Base-by-base conservation (phyloP, 2,888 invertebrate genomes). In the Dicranocentrus wangi region DNA sequence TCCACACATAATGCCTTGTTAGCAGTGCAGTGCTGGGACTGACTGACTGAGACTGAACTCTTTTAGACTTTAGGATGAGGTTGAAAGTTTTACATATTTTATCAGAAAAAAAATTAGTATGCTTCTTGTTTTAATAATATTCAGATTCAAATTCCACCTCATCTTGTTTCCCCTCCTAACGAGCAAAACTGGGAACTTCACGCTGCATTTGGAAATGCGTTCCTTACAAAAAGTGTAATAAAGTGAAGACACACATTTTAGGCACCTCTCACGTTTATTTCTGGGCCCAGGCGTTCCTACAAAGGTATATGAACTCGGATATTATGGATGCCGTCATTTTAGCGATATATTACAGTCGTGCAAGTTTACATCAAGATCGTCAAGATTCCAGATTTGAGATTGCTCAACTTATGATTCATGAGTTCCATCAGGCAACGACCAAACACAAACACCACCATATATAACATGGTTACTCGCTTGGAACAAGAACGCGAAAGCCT, bases 51-150 rank as follows among this genome's bases (percentile, higher is more conserved):
- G n/a, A n/a, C n/a, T n/a, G n/a, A n/a, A n/a, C n/a, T n/a, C n/a
- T n/a, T n/a, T n/a, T n/a, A n/a, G n/a, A n/a, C n/a, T n/a, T n/a
- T n/a, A n/a, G 66, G 66, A 73, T 61, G 72, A 73, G 72, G 72
- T 63, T 73, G 53, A 63, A 73, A 73, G 39, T 61, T 32, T 43
- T 76, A 58, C 68, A 76, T 76, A 68, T 68, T 76, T 68, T 68
- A 76, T 58, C 21, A 66, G 47, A n/a, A 68, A 10, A 32, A 32
- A 32, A 7, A 32, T 32, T 32, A 32, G n/a, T n/a, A n/a, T n/a
- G n/a, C n/a, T 43, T 1, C 19, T 51, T 8, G 51, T 8, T 17
- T 19, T 51, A 68, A 43, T 51, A 68, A 43, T 39, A 58, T 39
- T 58, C 42, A 58, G 39, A 43, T 53, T 32, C 19, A 68, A 68